Evolutionary conservation across 2,113 vertebrate species (phyloP).

Genomic region (Ophthalmolycus amberensis): DNA sequence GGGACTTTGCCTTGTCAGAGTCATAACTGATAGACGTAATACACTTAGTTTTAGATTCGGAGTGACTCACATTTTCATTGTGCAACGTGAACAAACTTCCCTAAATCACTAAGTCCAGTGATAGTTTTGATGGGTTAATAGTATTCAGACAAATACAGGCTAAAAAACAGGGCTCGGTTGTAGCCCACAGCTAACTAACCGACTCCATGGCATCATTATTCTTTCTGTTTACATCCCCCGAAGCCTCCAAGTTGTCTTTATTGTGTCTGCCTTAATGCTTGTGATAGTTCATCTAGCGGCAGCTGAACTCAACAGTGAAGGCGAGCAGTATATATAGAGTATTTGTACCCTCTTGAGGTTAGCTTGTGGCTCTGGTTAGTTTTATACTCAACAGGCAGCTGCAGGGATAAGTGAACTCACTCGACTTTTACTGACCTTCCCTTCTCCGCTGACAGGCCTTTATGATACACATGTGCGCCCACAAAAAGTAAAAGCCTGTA

Average conservation of each 20-base stretch:
- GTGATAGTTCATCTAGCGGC: background rate
- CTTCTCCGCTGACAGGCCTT: conserved; percentile 44
- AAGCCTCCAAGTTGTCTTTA: background rate
- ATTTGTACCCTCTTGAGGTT: conserved; percentile 31
- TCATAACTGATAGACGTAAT: background rate
- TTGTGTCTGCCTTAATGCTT: conserved; percentile 8
- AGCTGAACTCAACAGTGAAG: conserved; percentile 8
- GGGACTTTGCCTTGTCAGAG: background rate
- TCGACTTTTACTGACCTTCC: conserved; percentile 57
- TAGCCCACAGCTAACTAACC: background rate
- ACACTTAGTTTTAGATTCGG: background rate
- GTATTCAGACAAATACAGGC: background rate
- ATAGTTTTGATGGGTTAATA: background rate
- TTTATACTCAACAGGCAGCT: conserved; percentile 49
- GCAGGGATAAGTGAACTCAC: conserved; percentile 49
- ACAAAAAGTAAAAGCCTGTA: conserved; percentile 39
- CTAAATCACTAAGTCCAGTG: background rate
- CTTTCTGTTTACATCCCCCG: background rate
- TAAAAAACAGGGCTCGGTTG: too few relatives aligned
- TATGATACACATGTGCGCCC: conserved; percentile 45
- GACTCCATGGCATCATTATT: background rate
- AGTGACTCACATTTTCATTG: background rate
- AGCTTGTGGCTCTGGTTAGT: conserved; percentile 46
- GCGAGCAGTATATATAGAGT: conserved; percentile 19
- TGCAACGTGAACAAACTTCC: background rate